Conservation (phyloP, 2,113 vertebrate species). For the Porphyrio hochstetteri region DNA sequence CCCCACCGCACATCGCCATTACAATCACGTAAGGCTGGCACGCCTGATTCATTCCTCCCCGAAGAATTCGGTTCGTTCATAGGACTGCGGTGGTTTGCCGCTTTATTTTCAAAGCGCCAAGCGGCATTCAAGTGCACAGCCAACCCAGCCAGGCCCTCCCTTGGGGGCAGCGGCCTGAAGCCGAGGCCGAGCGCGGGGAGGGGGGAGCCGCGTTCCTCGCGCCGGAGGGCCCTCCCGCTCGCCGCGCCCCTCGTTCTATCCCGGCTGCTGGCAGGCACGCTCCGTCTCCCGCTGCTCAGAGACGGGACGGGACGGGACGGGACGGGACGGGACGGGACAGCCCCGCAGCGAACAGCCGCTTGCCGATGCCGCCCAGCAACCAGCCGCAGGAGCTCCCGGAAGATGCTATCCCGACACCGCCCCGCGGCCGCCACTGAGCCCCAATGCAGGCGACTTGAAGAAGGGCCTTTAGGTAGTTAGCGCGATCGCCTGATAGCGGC, state of each 20-base stretch:
- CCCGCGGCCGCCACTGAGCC: accelerated
- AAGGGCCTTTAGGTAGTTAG: accelerated
- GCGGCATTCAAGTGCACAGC: not conserved
- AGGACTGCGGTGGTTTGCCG: accelerated
- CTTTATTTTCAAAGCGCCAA: not conserved
- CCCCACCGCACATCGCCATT: accelerated
- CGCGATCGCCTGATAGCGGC: not conserved
- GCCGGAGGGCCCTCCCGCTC: accelerated
- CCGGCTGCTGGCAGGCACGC: not conserved
- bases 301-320: too few relatives aligned
- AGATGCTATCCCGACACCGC: accelerated
- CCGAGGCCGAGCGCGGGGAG: accelerated
- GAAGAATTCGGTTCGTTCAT: not conserved
- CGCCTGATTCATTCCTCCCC: accelerated
- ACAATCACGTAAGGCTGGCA: accelerated
- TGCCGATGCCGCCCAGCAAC: too few relatives aligned
- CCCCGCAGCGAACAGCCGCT: not conserved
- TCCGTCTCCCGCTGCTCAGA: not conserved
- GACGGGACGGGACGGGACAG: too few relatives aligned
- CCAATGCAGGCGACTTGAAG: accelerated
- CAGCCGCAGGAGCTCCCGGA: accelerated
- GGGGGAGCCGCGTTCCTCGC: accelerated
- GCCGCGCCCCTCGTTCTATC: accelerated
- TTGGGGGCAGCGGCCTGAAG: accelerated
- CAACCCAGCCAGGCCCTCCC: too few relatives aligned